Conservation (phyloP, 2,888 invertebrate species). For the Sthenelais limicola region DNA sequence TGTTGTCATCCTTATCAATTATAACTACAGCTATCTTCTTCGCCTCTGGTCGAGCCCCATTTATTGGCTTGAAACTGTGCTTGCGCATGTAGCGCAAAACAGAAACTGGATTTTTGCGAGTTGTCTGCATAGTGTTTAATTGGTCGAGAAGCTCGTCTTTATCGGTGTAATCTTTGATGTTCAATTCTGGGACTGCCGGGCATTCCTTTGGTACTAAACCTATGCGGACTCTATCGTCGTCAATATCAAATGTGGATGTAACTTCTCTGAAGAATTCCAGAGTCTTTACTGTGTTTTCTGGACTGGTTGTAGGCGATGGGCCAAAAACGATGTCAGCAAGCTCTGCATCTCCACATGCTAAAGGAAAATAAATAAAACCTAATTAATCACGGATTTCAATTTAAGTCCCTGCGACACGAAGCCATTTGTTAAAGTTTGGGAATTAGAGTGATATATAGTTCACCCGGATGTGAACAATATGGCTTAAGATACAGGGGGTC, state of each 20-base stretch:
- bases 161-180: constrained; percentile 31
- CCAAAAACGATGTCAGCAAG: constrained; percentile 47
- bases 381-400: no score
- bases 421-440: no score
- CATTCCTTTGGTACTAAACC: constrained; percentile 50
- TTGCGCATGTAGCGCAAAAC: constrained; percentile 23
- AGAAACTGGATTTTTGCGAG: not conserved
- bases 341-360: constrained; percentile 42
- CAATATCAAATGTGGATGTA: constrained; percentile 39
- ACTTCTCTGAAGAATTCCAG: constrained; percentile 48
- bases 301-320: constrained; percentile 38
- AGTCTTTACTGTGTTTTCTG: constrained; percentile 42
- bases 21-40: constrained; percentile 46
- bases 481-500: no score
- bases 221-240: constrained; percentile 40
- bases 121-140: constrained; percentile 18
- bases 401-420: no score
- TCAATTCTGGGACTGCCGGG: constrained; percentile 24
- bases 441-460: no score
- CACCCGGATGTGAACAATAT: no score
- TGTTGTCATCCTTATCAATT: constrained; percentile 41
- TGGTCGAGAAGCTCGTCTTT: constrained; percentile 38
- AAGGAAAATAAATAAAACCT: no score
- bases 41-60: constrained; percentile 44
- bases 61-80: constrained; percentile 20